A percentile compares a stretch with the other conserved stretches of the same genome.
Conservation (phyloP, 1,140 invertebrate species). For the Drosophila ohnishii region DNA sequence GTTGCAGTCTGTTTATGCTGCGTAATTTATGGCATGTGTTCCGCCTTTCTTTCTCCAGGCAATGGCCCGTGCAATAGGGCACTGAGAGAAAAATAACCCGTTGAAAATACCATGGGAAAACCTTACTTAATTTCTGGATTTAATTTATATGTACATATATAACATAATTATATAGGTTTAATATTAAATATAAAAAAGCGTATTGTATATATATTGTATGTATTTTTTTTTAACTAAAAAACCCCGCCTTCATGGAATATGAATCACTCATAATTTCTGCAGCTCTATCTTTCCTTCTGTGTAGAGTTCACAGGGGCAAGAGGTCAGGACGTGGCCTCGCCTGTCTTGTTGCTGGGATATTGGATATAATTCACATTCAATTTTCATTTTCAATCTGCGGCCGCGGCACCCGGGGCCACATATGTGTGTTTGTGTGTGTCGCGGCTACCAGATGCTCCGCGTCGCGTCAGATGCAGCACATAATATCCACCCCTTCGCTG, state of each 20-base stretch:
- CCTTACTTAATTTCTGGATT: too few species aligned
- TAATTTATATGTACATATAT: too few species aligned
- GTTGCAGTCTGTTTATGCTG: slow-evolving; percentile 74
- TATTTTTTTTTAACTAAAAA: not conserved
- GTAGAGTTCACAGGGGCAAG: slow-evolving; percentile 53
- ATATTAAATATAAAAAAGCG: too few species aligned
- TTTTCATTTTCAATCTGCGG: slow-evolving; percentile 70
- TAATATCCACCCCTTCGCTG: slow-evolving; percentile 54
- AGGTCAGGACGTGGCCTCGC: slow-evolving; percentile 25
- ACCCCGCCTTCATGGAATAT: rapidly evolving
- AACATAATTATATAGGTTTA: too few species aligned
- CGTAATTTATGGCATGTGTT: slow-evolving; percentile 67
- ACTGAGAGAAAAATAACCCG: not conserved
- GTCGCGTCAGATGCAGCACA: slow-evolving; percentile 21
- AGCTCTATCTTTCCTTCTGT: slow-evolving; percentile 9
- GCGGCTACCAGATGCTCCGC: slow-evolving; percentile 52
- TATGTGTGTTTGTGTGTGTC: slow-evolving; percentile 47
- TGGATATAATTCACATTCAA: slow-evolving; percentile 77
- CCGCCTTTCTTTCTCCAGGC: slow-evolving; percentile 1
- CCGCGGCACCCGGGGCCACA: slow-evolving; percentile 35
- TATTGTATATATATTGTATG: too few species aligned
- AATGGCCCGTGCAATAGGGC: not conserved
- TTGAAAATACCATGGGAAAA: too few species aligned
- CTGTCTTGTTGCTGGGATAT: slow-evolving; percentile 37
- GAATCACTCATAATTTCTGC: not conserved